Conservation (phyloP, 2,113 vertebrate genomes). For the Anguilla rostrata region DNA sequence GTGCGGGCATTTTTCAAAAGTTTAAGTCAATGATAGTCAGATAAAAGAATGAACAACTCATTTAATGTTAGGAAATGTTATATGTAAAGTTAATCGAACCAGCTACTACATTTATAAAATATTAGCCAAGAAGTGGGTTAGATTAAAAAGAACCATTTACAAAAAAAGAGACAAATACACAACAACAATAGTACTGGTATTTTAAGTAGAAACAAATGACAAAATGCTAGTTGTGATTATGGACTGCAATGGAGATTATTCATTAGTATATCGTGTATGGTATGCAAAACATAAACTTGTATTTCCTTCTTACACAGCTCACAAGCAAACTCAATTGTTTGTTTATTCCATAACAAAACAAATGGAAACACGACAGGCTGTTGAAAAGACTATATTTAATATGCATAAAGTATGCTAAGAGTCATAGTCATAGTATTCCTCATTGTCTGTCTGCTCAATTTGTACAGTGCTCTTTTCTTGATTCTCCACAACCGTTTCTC, state of each 20-base stretch:
- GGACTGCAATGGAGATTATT: not conserved
- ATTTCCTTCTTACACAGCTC: not conserved
- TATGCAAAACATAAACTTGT: not conserved
- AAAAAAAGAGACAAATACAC: not conserved
- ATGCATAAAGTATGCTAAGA: not conserved
- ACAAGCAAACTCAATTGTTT: not conserved
- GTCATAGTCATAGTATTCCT: constrained; percentile 79
- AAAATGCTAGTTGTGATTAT: not conserved
- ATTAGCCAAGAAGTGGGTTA: not conserved
- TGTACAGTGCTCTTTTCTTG: constrained; percentile 45
- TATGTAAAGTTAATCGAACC: not conserved
- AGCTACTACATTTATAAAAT: not conserved
- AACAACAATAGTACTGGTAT: not conserved
- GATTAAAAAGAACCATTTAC: not conserved
- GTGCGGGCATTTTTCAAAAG: not conserved
- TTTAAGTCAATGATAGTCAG: not conserved
- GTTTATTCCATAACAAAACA: not conserved
- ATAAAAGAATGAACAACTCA: not conserved
- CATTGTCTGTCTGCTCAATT: constrained; percentile 41
- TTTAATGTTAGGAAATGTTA: constrained; percentile 8
- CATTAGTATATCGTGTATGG: not conserved
- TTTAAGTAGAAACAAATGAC: not conserved
- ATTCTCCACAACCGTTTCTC: constrained; percentile 37
- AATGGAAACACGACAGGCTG: not conserved
- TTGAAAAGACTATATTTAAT: not conserved